phyloP scores from a whole-genome alignment of 2,113 vertebrate species.

The Eptesicus fuscus region DNA sequence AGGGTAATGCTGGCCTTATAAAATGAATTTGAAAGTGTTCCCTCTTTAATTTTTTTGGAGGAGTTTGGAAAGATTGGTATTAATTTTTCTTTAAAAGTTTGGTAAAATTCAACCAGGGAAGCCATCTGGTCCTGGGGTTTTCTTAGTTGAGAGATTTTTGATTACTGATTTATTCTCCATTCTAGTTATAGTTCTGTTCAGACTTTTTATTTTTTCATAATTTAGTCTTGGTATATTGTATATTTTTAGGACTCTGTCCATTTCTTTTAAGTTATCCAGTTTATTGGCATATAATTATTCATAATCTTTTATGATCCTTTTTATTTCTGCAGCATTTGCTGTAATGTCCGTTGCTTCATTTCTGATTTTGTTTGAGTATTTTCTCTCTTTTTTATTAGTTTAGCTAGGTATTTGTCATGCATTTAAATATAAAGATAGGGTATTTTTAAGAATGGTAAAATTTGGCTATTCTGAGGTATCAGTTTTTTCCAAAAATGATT shows the following conservation, averaged over 20 bases:
- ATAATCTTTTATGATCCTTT: neutral
- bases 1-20: neutral
- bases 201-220: neutral
- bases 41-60: neutral
- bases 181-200: neutral
- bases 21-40: neutral
- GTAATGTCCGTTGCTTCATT: neutral
- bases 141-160: neutral
- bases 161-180: neutral
- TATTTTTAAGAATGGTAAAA: neutral
- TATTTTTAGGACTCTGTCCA: neutral
- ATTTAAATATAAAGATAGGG: neutral
- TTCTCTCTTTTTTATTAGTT: neutral
- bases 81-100: neutral
- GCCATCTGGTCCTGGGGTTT: neutral
- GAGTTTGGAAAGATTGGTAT: neutral
- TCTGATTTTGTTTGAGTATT: neutral
- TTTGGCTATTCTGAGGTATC: neutral
- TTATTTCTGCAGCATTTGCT: neutral
- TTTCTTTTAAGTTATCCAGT: neutral
- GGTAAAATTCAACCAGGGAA: neutral
- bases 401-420: neutral
- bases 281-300: neutral
- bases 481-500: conserved; percentile 18
- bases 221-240: neutral